These are phyloP conservation scores for Corydoras sp. DNA, from an alignment of 2,113 vertebrate genomes.

Conservation along the genomic window DNA sequence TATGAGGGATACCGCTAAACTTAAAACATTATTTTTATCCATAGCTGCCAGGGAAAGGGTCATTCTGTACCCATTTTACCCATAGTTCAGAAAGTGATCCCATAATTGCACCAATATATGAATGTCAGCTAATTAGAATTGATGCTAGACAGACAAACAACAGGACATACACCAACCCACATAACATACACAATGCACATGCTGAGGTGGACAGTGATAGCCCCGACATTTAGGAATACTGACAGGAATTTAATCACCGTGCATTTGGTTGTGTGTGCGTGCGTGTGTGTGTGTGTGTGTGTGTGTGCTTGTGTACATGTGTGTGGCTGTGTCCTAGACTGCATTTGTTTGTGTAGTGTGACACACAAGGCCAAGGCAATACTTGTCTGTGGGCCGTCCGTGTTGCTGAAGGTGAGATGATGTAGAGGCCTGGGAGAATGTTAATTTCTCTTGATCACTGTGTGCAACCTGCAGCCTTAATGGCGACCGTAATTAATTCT, in stretches of 20 bases:
- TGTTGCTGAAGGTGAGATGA: conserved; percentile 99
- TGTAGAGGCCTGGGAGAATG: conserved; percentile 98
- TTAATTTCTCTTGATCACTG: conserved; percentile 99
- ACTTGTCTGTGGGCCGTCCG: conserved; percentile 87
- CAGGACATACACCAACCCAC: neutral
- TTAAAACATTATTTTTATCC: too few species aligned
- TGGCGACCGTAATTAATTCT: conserved; percentile 99
- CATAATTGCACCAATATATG: too few species aligned
- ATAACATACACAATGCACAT: neutral
- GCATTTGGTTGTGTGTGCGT: conserved; percentile 27
- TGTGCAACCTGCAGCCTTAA: conserved; percentile 99
- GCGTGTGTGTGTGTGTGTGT: conserved; percentile 20
- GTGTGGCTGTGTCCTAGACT: conserved; percentile 31
- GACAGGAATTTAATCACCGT: conserved; percentile 14
- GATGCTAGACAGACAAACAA: neutral
- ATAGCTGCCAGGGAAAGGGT: too few species aligned
- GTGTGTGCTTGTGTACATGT: conserved; percentile 13
- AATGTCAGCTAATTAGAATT: neutral
- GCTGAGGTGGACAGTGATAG: neutral
- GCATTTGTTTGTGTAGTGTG: conserved; percentile 51
- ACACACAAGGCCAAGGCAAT: conserved; percentile 57
- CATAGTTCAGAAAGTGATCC: too few species aligned
- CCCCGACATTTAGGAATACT: neutral
- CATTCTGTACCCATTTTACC: too few species aligned
- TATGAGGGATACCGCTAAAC: too few species aligned